A percentile compares a stretch with the other conserved stretches of the same genome.
phyloP scores from a whole-genome alignment of 2,797 vertebrate genomes.

The Vultur gryphus region DNA sequence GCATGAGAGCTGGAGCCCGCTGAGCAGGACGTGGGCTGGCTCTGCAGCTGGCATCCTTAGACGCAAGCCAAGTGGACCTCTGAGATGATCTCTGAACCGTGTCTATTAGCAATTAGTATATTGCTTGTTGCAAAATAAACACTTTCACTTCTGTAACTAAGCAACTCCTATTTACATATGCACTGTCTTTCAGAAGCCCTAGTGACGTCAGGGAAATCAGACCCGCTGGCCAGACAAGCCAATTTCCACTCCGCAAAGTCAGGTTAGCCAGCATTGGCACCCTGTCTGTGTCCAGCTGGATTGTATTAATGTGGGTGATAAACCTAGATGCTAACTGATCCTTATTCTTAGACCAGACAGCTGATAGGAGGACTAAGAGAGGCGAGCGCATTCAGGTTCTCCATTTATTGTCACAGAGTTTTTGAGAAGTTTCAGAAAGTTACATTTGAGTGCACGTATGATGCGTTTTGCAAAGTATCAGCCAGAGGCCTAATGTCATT shows the following conservation, averaged over 20 bases:
- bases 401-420: not conserved
- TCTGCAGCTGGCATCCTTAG: not conserved
- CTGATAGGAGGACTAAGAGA: not conserved
- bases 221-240: accelerated
- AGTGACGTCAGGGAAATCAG: not conserved
- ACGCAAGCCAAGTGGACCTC: accelerated
- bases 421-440: not conserved
- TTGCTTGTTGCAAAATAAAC: not conserved
- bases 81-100: not conserved
- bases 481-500: not conserved
- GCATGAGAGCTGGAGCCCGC: not conserved
- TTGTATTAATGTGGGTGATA: not conserved
- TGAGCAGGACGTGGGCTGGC: accelerated
- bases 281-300: not conserved
- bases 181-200: not conserved
- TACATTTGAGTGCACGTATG: accelerated
- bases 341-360: not conserved
- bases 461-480: not conserved
- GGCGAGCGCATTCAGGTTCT: accelerated
- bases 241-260: not conserved
- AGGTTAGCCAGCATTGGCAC: not conserved
- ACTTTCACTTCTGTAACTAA: not conserved
- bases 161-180: not conserved
- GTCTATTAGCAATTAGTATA: not conserved
- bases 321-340: not conserved